Percentiles rank a stretch among this genome's conserved stretches.
Evolutionary conservation across 1,140 invertebrate genomes (phyloP).

Genomic region (Zaprionus ornatus): DNA sequence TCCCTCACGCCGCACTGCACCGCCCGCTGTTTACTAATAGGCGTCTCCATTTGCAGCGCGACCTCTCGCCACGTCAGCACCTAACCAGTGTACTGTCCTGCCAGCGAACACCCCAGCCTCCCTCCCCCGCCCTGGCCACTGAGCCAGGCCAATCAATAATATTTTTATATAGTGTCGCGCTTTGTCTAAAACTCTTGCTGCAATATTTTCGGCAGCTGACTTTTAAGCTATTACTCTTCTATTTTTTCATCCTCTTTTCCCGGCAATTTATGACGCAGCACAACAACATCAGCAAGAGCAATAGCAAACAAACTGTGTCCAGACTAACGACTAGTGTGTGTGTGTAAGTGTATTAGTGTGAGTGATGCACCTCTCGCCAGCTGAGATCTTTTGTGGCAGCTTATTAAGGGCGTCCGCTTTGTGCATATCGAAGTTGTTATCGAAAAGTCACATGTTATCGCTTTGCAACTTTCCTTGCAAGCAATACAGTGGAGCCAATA

Average conservation of each 20-base stretch:
- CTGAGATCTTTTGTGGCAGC: not conserved
- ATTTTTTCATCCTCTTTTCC: not conserved
- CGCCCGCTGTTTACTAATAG: slow-evolving; percentile 36
- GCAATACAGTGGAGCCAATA: no score
- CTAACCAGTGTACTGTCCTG: not conserved
- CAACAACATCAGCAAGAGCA: not conserved
- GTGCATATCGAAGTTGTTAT: not conserved
- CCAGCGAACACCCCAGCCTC: not conserved
- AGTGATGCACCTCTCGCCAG: not conserved
- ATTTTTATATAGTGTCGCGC: slow-evolving; percentile 53
- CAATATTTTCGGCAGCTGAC: slow-evolving; percentile 40
- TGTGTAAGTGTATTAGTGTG: not conserved
- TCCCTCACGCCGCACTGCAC: not conserved
- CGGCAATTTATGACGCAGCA: slow-evolving; percentile 36
- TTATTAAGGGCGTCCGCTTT: not conserved
- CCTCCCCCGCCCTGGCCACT: no score
- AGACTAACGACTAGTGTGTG: not conserved
- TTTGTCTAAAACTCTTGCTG: slow-evolving; percentile 45
- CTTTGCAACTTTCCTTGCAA: not conserved
- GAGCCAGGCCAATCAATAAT: slow-evolving; percentile 44
- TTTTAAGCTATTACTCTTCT: slow-evolving; percentile 36
- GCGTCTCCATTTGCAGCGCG: slow-evolving; percentile 36
- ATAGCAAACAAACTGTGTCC: not conserved
- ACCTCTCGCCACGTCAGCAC: slow-evolving; percentile 3
- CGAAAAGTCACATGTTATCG: not conserved